Evolutionary conservation across 2,888 invertebrate species (phyloP).

Genomic region (Copidosoma aretas): DNA sequence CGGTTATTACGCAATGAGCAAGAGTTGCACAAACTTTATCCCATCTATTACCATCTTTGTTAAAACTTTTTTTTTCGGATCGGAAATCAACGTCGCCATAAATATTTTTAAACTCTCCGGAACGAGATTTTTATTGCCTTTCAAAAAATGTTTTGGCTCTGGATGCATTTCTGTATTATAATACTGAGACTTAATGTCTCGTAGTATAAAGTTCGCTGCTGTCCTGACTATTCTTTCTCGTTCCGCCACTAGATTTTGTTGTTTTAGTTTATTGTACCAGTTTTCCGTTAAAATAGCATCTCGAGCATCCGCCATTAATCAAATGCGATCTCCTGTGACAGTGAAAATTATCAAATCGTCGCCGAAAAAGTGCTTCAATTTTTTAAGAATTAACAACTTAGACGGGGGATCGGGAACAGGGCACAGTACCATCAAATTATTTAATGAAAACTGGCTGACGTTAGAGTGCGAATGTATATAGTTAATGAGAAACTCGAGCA

Average conservation of each 20-base stretch:
- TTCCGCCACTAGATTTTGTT: neutral
- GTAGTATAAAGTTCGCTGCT: conserved; percentile 9
- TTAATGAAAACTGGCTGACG: neutral
- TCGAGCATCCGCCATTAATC: neutral
- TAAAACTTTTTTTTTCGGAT: neutral
- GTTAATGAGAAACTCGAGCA: conserved; percentile 1
- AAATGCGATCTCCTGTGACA: neutral
- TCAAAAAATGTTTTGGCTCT: neutral
- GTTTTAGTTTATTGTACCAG: neutral
- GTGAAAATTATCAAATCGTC: neutral
- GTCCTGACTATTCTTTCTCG: neutral
- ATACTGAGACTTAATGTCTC: neutral
- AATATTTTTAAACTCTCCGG: neutral
- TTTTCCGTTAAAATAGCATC: neutral
- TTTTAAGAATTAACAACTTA: neutral
- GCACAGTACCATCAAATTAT: neutral
- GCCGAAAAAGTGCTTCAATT: conserved; percentile 4
- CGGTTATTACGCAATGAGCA: neutral
- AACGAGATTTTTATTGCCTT: neutral
- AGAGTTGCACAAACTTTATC: neutral
- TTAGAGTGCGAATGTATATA: neutral
- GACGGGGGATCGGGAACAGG: too few species aligned
- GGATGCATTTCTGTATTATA: conserved; percentile 1
- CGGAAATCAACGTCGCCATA: neutral
- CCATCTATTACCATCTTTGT: neutral